Conservation (phyloP, 2,113 vertebrate species). For the Dascyllus trimaculatus region DNA sequence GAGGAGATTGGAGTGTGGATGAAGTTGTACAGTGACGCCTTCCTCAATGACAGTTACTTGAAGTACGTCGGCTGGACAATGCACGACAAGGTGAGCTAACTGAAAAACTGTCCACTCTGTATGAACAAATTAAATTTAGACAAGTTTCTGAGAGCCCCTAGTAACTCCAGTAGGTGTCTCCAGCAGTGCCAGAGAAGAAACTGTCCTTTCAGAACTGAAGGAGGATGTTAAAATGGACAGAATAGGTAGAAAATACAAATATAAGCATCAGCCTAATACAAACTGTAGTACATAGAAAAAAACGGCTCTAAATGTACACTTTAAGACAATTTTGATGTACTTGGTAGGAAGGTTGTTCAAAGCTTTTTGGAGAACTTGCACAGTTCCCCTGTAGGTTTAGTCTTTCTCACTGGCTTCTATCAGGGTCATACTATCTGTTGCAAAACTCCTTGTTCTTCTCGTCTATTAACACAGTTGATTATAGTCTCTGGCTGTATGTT, state of each 20-base stretch:
- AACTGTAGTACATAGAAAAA: no score
- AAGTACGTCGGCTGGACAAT: constrained; percentile 97
- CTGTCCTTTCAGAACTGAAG: no score
- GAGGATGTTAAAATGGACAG: no score
- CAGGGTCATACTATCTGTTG: neutral
- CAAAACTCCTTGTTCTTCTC: neutral
- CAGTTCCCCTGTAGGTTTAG: neutral
- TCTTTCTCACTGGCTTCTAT: neutral
- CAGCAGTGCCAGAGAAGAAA: no score
- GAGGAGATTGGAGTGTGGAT: constrained; percentile 90
- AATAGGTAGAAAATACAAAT: neutral
- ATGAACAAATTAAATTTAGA: neutral
- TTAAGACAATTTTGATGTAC: no score
- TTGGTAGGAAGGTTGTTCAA: no score
- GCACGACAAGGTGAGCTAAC: constrained; percentile 80
- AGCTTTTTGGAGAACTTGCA: neutral
- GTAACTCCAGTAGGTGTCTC: no score
- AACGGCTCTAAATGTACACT: no score
- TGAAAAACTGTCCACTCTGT: neutral
- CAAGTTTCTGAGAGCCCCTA: no score
- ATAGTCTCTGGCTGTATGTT: no score
- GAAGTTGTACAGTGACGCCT: constrained; percentile 95
- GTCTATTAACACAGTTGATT: no score
- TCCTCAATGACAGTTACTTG: constrained; percentile 98
- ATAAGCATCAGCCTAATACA: neutral